phyloP scores from a whole-genome alignment of 2,888 invertebrate genomes.

The Spialia ferax region DNA sequence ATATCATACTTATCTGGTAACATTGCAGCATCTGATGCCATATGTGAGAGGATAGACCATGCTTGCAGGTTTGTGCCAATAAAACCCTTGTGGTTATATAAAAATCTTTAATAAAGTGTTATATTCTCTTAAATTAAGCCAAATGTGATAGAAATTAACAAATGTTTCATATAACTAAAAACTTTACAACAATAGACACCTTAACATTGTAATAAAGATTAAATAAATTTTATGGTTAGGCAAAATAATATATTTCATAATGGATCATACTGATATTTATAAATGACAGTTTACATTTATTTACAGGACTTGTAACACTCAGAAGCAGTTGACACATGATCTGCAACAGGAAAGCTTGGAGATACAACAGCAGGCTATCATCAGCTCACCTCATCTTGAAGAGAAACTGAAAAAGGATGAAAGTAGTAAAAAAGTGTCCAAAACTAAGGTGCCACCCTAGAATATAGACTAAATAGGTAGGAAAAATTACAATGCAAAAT shows the following conservation, averaged over 20 bases:
- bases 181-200: constrained; percentile 54
- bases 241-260: constrained; percentile 33
- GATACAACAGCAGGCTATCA: constrained; percentile 77
- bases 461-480: not conserved
- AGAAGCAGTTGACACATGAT: constrained; percentile 74
- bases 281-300: constrained; percentile 48
- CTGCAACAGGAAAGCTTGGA: constrained; percentile 81
- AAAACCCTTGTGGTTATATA: constrained; percentile 37
- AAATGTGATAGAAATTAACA: constrained; percentile 38
- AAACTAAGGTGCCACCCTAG: constrained; percentile 31
- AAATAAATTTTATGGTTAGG: constrained; percentile 34
- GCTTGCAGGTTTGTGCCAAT: constrained; percentile 68
- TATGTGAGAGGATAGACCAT: constrained; percentile 83
- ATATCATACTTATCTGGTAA: constrained; percentile 85
- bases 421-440: constrained; percentile 39
- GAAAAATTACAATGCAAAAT: not conserved
- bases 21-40: constrained; percentile 80
- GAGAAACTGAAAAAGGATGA: constrained; percentile 65
- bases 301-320: constrained; percentile 71
- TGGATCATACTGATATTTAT: constrained; percentile 25
- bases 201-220: constrained; percentile 39
- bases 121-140: constrained; percentile 41
- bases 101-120: constrained; percentile 49
- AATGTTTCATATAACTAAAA: constrained; percentile 50
- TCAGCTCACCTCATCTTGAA: constrained; percentile 70